Evolutionary conservation across 2,888 invertebrate genomes (phyloP).

Genomic region (Eristalinus sepulchralis): DNA sequence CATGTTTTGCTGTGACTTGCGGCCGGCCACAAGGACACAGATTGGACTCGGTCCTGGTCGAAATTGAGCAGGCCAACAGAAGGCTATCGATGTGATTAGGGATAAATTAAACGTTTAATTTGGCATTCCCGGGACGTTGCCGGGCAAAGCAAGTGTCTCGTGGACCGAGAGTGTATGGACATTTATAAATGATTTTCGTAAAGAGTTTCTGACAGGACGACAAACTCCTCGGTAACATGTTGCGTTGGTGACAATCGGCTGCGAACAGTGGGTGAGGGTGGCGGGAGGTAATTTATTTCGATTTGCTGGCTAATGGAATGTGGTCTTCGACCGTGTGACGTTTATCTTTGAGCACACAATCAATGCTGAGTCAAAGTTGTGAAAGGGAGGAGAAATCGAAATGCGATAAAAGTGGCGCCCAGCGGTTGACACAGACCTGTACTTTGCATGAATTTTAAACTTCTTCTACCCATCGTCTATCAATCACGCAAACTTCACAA

Average conservation of each 20-base stretch:
- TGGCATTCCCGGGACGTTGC: constrained; percentile 36
- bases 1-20: constrained; percentile 7
- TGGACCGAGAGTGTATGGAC: constrained; percentile 12
- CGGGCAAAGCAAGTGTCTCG: constrained; percentile 4
- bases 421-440: background rate
- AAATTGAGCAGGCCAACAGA: background rate
- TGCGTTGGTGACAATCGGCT: background rate
- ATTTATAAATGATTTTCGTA: constrained; percentile 54
- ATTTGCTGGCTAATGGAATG: constrained; percentile 1
- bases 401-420: background rate
- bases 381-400: background rate
- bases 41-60: background rate
- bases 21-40: background rate
- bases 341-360: background rate
- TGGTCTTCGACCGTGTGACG: background rate
- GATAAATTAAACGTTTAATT: constrained; percentile 51
- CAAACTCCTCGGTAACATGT: constrained; percentile 12
- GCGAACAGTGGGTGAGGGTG: background rate
- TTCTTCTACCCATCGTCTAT: background rate
- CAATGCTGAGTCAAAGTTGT: background rate
- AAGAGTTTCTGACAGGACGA: constrained; percentile 32
- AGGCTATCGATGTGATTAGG: constrained; percentile 50
- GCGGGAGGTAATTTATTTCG: constrained; percentile 17
- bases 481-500: background rate
- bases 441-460: background rate